Percentiles rank a stretch among this genome's conserved stretches.
These are phyloP conservation scores for Steatocranus sp. DNA, from an alignment of 2,797 vertebrate species.

Conservation along the genomic window DNA sequence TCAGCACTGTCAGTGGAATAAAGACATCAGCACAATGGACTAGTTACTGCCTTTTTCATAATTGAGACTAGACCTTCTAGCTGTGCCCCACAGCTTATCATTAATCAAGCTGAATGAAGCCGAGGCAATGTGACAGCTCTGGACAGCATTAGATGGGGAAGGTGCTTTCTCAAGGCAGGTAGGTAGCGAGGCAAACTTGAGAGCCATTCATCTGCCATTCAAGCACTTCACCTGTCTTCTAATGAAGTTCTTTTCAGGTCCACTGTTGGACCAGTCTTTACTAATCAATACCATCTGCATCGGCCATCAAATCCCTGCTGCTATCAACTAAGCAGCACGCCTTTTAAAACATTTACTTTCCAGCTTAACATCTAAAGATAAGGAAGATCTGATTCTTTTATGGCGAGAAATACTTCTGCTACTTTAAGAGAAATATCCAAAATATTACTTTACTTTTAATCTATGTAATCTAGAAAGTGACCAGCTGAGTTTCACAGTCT, in stretches of 20 bases:
- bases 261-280: not conserved
- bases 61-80: slow-evolving; percentile 98
- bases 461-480: not conserved
- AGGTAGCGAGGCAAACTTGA: slow-evolving; percentile 85
- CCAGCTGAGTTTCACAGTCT: slow-evolving; percentile 70
- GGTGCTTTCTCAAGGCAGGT: slow-evolving; percentile 78
- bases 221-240: slow-evolving; percentile 45
- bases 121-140: slow-evolving; percentile 88
- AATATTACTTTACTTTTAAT: not conserved
- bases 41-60: slow-evolving; percentile 98
- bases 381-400: not conserved
- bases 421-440: not conserved
- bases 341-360: slow-evolving; percentile 37
- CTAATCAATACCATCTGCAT: slow-evolving; percentile 18
- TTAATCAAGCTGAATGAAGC: slow-evolving; percentile 96
- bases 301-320: slow-evolving; percentile 9
- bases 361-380: slow-evolving; percentile 6
- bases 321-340: not conserved
- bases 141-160: slow-evolving; percentile 88
- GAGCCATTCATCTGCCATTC: slow-evolving; percentile 85
- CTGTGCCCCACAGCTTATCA: slow-evolving; percentile 97
- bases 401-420: not conserved
- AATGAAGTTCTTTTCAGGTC: not conserved
- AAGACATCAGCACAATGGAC: slow-evolving; percentile 95
- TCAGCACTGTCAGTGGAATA: slow-evolving; percentile 94